These are phyloP conservation scores for Monopis laevigella DNA, from an alignment of 2,888 invertebrate genomes.

Conservation along the genomic window DNA sequence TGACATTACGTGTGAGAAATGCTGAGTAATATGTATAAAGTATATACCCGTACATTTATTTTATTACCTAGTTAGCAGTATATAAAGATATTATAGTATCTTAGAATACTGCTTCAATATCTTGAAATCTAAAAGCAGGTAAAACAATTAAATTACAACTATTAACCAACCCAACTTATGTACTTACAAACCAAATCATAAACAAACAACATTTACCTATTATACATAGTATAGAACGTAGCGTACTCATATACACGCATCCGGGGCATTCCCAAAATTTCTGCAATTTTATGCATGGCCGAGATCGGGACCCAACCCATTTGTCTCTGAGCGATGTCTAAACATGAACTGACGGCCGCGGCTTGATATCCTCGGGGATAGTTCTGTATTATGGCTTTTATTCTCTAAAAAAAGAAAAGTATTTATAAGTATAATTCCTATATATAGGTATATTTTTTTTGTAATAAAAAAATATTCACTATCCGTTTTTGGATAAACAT, in stretches of 20 bases:
- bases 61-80: no score
- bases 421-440: no score
- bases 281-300: constrained; percentile 51
- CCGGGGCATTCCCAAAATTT: constrained; percentile 39
- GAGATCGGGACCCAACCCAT: constrained; percentile 56
- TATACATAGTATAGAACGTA: constrained; percentile 50
- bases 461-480: not conserved
- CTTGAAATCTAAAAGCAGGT: no score
- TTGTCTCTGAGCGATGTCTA: constrained; percentile 51
- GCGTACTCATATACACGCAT: constrained; percentile 50
- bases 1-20: no score
- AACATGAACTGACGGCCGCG: constrained; percentile 32
- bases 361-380: constrained; percentile 44
- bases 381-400: constrained; percentile 38
- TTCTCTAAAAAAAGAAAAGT: constrained; percentile 35
- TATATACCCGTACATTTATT: no score
- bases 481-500: not conserved
- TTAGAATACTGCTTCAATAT: no score
- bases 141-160: no score
- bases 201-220: no score
- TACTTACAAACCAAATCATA: no score
- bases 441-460: not conserved
- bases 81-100: no score
- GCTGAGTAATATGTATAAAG: no score
- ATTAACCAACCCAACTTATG: no score